Conservation (phyloP, 2,797 vertebrate species). For the Dipus sagitta region DNA sequence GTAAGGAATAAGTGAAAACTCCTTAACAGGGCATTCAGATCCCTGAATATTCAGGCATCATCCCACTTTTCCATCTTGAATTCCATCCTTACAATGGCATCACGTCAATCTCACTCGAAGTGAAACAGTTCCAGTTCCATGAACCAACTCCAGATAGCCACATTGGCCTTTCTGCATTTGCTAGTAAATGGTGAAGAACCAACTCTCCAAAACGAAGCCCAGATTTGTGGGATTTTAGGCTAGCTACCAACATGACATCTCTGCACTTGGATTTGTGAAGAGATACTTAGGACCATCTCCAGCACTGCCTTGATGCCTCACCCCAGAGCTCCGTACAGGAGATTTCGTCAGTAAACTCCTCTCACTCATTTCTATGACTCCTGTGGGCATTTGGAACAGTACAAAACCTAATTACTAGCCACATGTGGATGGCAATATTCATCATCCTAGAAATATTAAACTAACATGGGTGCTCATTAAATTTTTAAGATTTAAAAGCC, state of each 20-base stretch:
- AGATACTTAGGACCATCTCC: not conserved
- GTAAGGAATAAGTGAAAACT: not conserved
- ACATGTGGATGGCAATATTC: not conserved
- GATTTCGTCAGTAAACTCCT: not conserved
- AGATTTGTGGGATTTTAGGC: not conserved
- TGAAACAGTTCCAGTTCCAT: not conserved
- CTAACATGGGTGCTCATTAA: not conserved
- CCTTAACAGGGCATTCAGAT: not conserved
- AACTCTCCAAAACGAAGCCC: not conserved
- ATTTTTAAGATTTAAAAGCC: conserved; percentile 29
- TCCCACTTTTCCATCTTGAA: not conserved
- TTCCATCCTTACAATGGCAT: not conserved
- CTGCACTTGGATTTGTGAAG: conserved; percentile 17
- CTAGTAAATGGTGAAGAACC: not conserved
- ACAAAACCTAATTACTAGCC: not conserved
- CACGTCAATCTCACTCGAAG: not conserved
- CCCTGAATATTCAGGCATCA: not conserved
- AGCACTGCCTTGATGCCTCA: not conserved
- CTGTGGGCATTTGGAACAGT: not conserved
- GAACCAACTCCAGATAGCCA: not conserved
- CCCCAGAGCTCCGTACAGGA: not conserved
- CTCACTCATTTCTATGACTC: not conserved
- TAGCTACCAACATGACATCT: not conserved
- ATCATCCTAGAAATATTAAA: not conserved
- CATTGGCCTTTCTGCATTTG: not conserved